Conservation (phyloP, 37 sponge, comb jelly and placozoan genomes). For the Dysidea cf. avara region DNA sequence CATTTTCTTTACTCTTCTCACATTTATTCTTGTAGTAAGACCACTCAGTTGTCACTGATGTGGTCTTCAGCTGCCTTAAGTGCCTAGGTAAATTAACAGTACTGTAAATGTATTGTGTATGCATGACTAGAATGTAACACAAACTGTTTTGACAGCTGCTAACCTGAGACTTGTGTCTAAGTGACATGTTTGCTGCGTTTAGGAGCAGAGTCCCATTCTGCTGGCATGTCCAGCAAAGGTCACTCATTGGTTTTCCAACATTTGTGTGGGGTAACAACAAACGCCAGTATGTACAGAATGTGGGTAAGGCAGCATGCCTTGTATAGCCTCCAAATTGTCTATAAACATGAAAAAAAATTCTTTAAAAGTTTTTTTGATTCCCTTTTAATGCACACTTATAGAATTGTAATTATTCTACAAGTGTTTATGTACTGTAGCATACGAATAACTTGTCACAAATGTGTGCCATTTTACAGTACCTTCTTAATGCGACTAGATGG, state of each 20-base stretch:
- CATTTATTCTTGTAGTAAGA: conserved; percentile 6
- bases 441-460: too few relatives aligned
- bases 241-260: conserved; percentile 47
- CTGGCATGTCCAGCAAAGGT: conserved; percentile 66
- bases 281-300: conserved; percentile 35
- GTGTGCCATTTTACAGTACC: too few relatives aligned
- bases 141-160: neutral
- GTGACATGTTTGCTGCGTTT: conserved; percentile 30
- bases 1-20: neutral
- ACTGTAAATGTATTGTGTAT: too few relatives aligned
- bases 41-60: conserved; percentile 34
- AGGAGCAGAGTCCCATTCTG: conserved; percentile 39
- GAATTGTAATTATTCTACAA: too few relatives aligned
- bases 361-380: too few relatives aligned
- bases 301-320: too few relatives aligned
- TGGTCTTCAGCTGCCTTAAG: conserved; percentile 20
- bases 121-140: too few relatives aligned
- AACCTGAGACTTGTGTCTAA: conserved; percentile 33
- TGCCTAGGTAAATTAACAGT: neutral
- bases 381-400: too few relatives aligned
- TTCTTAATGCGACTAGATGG: too few relatives aligned
- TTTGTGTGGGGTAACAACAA: conserved; percentile 24
- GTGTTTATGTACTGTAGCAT: too few relatives aligned
- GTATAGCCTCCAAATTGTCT: too few relatives aligned
- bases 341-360: too few relatives aligned